A percentile compares a stretch with the other conserved stretches of the same genome.
These are phyloP conservation scores for Mystacornis crossleyi DNA, from an alignment of 2,113 vertebrate genomes.

Conservation along the genomic window DNA sequence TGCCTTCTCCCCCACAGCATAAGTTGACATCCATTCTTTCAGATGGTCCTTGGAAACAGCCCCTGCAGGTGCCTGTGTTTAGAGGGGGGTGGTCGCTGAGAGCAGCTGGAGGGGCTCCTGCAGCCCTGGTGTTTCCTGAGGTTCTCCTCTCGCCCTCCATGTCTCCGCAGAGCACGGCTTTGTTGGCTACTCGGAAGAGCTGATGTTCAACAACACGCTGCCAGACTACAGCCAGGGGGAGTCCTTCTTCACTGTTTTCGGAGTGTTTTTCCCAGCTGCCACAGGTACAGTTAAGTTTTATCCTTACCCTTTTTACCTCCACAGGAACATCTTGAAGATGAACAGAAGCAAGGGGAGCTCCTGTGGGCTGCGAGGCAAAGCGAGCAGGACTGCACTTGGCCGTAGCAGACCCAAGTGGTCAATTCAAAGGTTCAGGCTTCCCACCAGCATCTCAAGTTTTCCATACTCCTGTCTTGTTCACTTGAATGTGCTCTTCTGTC, in stretches of 20 bases:
- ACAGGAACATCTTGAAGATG: fast-evolving
- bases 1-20: background rate
- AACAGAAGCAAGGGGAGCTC: background rate
- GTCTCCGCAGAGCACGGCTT: constrained; percentile 86
- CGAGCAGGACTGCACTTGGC: fast-evolving
- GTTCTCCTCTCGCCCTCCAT: background rate
- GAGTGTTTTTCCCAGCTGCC: constrained; percentile 95
- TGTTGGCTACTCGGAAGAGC: constrained; percentile 84
- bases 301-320: background rate
- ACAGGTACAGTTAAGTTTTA: constrained; percentile 81
- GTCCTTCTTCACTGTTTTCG: constrained; percentile 95
- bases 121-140: background rate
- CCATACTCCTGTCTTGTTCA: background rate
- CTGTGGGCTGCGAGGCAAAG: fast-evolving
- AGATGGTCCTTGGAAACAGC: background rate
- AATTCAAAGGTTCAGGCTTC: background rate
- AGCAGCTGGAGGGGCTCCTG: background rate
- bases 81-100: background rate
- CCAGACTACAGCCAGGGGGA: constrained; percentile 91
- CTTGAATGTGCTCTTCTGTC: background rate
- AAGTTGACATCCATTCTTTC: background rate
- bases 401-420: background rate
- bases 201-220: constrained; percentile 84
- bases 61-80: fast-evolving
- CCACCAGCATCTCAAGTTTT: background rate